Base-by-base conservation (phyloP, 1,140 invertebrate species). In the Drosophila mojavensis region DNA sequence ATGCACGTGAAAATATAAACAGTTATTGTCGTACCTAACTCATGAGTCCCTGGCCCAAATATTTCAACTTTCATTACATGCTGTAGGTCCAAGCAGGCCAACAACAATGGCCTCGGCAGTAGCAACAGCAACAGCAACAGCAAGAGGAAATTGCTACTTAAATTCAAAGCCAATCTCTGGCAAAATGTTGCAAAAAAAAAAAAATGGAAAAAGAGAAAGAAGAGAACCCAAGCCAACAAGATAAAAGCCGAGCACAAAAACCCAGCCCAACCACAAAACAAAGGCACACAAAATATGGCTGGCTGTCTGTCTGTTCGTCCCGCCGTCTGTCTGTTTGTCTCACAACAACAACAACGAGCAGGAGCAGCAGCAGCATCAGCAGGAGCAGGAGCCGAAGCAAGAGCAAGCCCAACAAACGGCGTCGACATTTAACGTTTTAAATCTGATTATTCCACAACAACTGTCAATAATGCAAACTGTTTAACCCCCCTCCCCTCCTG, bases 381-480 rank as follows among this genome's bases (percentile, higher is more conserved):
- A 26, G 13, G 28, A 43, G 30, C 1, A 33, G 5, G 1, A 56
- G 24, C 20, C 1, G 28, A 6, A 33, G 36, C 24, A 4, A 26
- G 28, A 58, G 56, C n/a, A 54, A 67, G 55, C 60, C 50, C 66
- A 61, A 62, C 66, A 69, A 88, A 81, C 62, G 78, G 54, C 84
- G 80, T 77, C 78, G 79, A 79, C 82, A 86, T 81, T 86, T 86
- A 86, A 86, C 84, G 80, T 88, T 88, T 89, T 83, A 89, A 88
- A 89, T 88, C 84, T 80, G 83, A 88, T 88, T 88, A 88, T 88
- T 88, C 84, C 83, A 83, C 84, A 89, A 89, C 83, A 88, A 88
- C 83, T 88, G 83, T 88, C 83, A 88, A 88, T 88, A 89, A 88
- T 83, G 79, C 84, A 78, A 80, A 80, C 56, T 71, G 74, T 51